Evolutionary conservation across 2,888 invertebrate species (phyloP), one percentile per base, ranked within the genome.

Genomic region (Pogonocherus hispidulus): DNA sequence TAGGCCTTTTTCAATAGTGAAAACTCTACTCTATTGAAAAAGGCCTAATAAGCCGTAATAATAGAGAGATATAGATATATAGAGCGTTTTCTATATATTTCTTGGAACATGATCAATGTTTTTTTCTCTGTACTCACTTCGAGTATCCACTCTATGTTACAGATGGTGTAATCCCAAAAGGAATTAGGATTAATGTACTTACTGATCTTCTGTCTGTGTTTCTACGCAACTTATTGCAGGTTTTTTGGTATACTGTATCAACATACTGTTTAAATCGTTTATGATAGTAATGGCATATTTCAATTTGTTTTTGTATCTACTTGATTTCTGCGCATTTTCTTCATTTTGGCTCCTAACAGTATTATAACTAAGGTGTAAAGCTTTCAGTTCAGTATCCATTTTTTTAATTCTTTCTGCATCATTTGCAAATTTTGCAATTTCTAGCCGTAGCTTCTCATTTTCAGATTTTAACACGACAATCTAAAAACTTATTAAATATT

Each of bases 281-380:
- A 77, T 73, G 18, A 77, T 72, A 41, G 69, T 66, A 4, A 77
- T 73, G 3, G 77, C 74, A 47, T 71, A 74, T 56, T 72, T 76
- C 27, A 77, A 49, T 69, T 77, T 76, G 9, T 19, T 44, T 47
- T 76, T 74, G 54, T 76, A 76, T 60, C 69, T 76, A 0, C 49
- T 18, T 8, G 57, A 44, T 66, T 71, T 75, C 41, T 69, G 60
- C 22, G 20, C 19, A 8, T 63, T 52, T 14, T 75, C 74, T 27
- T 67, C 62, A 32, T 54, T 72, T 46, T 68, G 47, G 6, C 18
- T 35, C 63, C 71, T 52, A 6, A 70, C 47, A 14, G 64, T 67
- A 18, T 66, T 60, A n/a, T 69, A 64, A 20, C 66, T 70, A 18
- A 64, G 14, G 62, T 73, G 60, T 3, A 69, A 27, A 3, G 67